phyloP scores from a whole-genome alignment of 2,888 invertebrate species.

The Papilio gigon region DNA sequence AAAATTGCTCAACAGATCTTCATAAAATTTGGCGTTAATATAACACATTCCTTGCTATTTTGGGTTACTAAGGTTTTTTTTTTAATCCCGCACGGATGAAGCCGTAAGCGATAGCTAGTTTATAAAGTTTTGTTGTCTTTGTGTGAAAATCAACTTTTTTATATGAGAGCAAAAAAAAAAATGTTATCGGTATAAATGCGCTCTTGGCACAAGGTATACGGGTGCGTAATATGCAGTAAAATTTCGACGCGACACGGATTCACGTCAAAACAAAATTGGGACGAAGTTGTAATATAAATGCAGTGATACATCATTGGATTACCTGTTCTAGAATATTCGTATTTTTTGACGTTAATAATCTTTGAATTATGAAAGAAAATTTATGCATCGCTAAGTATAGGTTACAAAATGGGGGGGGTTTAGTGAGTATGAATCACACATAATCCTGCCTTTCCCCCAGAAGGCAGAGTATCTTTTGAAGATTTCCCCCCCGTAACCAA shows the following conservation, averaged over 20 bases:
- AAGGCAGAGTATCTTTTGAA: too few species aligned
- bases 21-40: too few species aligned
- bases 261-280: constrained; percentile 34
- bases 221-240: constrained; percentile 39
- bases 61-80: too few species aligned
- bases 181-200: constrained; percentile 25
- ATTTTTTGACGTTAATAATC: constrained; percentile 17
- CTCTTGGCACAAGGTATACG: constrained; percentile 13
- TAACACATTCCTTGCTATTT: too few species aligned
- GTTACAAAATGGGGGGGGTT: constrained; percentile 2
- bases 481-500: too few species aligned
- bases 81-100: too few species aligned
- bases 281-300: constrained; percentile 28
- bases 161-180: constrained; percentile 20
- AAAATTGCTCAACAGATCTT: too few species aligned
- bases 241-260: constrained; percentile 30
- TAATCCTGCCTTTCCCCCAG: too few species aligned
- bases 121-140: not conserved
- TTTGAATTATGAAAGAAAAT: constrained; percentile 1
- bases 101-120: too few species aligned
- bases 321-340: constrained; percentile 8
- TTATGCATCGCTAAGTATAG: not conserved
- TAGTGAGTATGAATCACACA: too few species aligned
- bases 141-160: not conserved
- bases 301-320: constrained; percentile 20